Conservation (phyloP, 2,113 vertebrate species). For the Equus quagga region DNA sequence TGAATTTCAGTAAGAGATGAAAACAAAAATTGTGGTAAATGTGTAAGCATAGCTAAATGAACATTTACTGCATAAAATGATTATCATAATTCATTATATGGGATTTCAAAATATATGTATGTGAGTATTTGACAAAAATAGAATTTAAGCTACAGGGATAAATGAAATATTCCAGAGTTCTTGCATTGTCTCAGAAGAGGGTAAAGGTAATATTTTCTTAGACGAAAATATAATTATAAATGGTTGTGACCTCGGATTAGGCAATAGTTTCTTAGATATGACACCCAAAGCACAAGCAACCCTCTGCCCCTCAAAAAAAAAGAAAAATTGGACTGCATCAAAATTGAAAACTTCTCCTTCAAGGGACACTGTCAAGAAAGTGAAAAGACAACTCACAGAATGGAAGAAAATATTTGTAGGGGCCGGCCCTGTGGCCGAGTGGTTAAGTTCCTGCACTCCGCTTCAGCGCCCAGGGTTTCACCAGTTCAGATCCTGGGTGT, state of each 20-base stretch:
- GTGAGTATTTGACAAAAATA: neutral
- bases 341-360: constrained; percentile 9
- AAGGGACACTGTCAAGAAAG: neutral
- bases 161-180: neutral
- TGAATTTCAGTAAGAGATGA: constrained; percentile 44
- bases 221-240: neutral
- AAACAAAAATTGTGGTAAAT: neutral
- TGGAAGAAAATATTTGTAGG: neutral
- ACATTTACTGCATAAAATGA: neutral
- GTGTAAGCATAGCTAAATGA: neutral
- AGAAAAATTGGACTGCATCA: neutral
- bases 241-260: neutral
- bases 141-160: neutral
- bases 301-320: neutral
- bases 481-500: no score
- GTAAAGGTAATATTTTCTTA: neutral
- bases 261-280: neutral
- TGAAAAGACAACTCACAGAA: neutral
- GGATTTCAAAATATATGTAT: neutral
- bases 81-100: neutral
- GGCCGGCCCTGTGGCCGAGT: no score
- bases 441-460: no score
- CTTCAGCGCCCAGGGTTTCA: no score
- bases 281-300: neutral
- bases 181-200: neutral